Base-by-base conservation (phyloP, 1,140 invertebrate species). In the Venturia canescens region DNA sequence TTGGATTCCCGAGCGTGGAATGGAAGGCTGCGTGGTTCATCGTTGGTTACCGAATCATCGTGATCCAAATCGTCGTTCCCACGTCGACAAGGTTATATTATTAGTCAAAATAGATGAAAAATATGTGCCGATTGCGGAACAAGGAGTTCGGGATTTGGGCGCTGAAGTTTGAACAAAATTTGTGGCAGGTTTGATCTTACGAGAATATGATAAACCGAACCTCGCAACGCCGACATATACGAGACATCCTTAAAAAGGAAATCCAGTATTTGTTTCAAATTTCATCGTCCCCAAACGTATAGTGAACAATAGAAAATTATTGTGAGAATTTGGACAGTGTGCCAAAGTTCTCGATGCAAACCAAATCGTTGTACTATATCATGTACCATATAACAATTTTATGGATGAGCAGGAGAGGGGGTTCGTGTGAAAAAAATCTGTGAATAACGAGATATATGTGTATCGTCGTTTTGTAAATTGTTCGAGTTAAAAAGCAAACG, bases 61-160 rank as follows among this genome's bases (percentile, higher is more conserved):
- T 78, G 97, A 98, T 89, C 94, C 95, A 0, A 94, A 94, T 83
- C 94, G 95, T 67, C 93, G 98, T 7, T 98, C 97, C 16, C 97
- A 98, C 88, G 95, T 98, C 0, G 97, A 98, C 88, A 96, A 97
- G 83, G 97, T 96, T 23, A 97, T 99, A 53, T 91, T 98, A 1
- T 93, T 99, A n/a, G 94, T 99, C 0, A 96, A 98, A 90, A 97
- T 98, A 72, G 97, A 97, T 6, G 97, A 98, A 84, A 96, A 96
- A 84, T 98, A 95, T 91, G 97, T 99, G 75, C 98, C 98, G 21
- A 97, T 99, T 79, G 97, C 97, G 0, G 97, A 98, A 89, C 94
- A 94, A 87, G 97, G 97, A 67, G 95, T 98, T 11, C 94, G 96
- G 82, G 96, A 97, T 89, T 90, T 96, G 31, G 95, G 95, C 21